A percentile compares a stretch with the other conserved stretches of the same genome.
Conservation (phyloP, 2,888 invertebrate genomes). For the Noctuana brunneofusca region DNA sequence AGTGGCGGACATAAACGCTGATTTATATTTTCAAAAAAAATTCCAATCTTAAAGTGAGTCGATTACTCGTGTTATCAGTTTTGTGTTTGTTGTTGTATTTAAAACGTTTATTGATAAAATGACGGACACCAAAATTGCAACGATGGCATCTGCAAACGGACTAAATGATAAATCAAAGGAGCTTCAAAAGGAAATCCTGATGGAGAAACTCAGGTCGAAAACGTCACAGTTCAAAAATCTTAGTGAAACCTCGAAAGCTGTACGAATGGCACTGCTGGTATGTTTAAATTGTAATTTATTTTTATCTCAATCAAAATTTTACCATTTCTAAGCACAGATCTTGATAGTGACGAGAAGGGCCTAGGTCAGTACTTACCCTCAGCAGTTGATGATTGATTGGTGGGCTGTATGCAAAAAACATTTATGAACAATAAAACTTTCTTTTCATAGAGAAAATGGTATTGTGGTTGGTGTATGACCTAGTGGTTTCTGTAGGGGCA, state of each 20-base stretch:
- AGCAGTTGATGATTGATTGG: too few species aligned
- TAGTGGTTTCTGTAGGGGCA: too few species aligned
- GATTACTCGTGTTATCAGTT: constrained; percentile 42
- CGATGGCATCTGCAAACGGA: constrained; percentile 62
- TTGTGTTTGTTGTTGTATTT: constrained; percentile 47
- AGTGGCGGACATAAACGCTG: background rate
- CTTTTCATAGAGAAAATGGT: too few species aligned
- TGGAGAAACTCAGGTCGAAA: constrained; percentile 95
- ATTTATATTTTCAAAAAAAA: constrained; percentile 11
- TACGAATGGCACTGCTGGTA: constrained; percentile 93
- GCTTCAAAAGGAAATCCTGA: constrained; percentile 91
- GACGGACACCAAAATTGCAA: constrained; percentile 64
- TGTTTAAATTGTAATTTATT: constrained; percentile 47
- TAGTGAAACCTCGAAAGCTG: constrained; percentile 93
- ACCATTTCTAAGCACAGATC: background rate
- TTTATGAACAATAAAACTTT: too few species aligned
- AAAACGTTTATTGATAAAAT: constrained; percentile 46
- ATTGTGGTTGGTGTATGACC: too few species aligned
- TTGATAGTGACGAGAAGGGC: background rate
- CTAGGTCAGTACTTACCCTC: background rate
- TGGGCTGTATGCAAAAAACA: too few species aligned
- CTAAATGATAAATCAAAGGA: constrained; percentile 75
- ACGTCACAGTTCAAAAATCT: constrained; percentile 91
- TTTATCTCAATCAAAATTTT: background rate
- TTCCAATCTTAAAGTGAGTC: constrained; percentile 13